Conservation (phyloP, 2,113 vertebrate species). For the Chloebia gouldiae region DNA sequence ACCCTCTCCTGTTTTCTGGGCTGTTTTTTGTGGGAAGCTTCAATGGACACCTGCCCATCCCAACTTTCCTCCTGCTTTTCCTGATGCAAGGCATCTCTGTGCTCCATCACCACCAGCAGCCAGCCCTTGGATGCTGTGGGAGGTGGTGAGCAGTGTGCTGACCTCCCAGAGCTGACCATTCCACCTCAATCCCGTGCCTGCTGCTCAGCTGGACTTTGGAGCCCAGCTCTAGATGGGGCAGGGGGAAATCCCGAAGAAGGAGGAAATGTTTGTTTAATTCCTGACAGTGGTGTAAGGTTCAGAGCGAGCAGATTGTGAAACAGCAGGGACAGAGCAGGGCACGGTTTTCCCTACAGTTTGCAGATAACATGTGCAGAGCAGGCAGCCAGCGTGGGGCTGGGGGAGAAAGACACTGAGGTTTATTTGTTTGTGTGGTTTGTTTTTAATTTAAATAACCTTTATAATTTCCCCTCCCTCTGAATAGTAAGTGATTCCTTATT, state of each 20-base stretch:
- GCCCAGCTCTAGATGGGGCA: background rate
- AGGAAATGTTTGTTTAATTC: conserved; percentile 55
- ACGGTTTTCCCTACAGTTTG: background rate
- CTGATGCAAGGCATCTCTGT: rapidly evolving
- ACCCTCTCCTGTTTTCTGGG: background rate
- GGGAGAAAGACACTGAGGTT: background rate
- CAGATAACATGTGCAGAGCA: background rate
- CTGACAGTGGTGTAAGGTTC: background rate
- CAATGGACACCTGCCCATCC: background rate
- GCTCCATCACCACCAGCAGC: background rate
- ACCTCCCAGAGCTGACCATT: background rate
- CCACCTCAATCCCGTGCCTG: background rate
- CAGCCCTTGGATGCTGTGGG: rapidly evolving
- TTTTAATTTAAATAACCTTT: conserved; percentile 45
- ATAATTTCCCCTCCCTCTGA: background rate
- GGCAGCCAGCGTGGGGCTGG: background rate
- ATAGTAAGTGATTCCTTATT: conserved; percentile 6
- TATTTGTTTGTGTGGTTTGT: conserved; percentile 36
- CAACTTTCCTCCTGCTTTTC: background rate
- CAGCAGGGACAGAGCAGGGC: rapidly evolving
- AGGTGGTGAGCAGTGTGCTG: rapidly evolving
- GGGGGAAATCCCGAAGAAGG: background rate
- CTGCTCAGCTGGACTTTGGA: conserved; percentile 23
- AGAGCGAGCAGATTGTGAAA: conserved; percentile 39
- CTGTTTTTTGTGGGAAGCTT: background rate